Conservation (phyloP, 2,888 invertebrate species). For the Diplazon laetatorius region DNA sequence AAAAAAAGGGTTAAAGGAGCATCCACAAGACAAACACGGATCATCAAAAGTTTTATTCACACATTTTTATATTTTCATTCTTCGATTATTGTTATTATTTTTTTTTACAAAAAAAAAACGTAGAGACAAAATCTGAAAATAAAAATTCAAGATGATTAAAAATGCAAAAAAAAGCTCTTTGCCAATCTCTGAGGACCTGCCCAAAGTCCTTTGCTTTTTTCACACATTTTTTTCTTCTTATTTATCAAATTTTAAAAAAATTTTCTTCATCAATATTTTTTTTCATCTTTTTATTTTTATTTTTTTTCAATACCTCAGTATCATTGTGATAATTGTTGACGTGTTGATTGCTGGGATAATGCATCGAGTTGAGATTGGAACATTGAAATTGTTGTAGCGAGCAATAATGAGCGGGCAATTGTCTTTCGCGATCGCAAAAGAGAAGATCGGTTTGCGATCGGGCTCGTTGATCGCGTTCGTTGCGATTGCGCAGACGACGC, state of each 20-base stretch:
- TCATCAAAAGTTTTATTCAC: conserved; percentile 18
- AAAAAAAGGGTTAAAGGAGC: conserved; percentile 13
- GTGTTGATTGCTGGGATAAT: conserved; percentile 72
- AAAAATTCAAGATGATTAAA: not conserved
- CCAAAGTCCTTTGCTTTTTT: too few species aligned
- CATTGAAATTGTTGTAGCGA: conserved; percentile 75
- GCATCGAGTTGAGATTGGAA: conserved; percentile 46
- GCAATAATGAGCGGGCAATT: conserved; percentile 70
- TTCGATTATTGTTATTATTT: not conserved
- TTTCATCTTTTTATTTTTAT: too few species aligned
- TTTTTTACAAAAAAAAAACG: not conserved
- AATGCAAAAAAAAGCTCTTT: too few species aligned
- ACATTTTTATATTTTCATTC: too few species aligned
- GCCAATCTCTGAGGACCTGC: too few species aligned
- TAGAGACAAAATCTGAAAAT: not conserved
- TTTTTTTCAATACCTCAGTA: conserved; percentile 76
- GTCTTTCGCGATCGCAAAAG: conserved; percentile 68
- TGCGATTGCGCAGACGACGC: conserved; percentile 72
- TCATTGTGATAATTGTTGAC: conserved; percentile 73
- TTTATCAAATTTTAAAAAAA: too few species aligned
- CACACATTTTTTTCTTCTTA: too few species aligned
- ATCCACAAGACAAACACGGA: conserved; percentile 7
- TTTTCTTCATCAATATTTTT: too few species aligned
- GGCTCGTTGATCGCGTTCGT: conserved; percentile 76
- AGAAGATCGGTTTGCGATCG: conserved; percentile 78